Evolutionary conservation across 2,797 vertebrate species (phyloP), one percentile per base, ranked within the genome.

Genomic region (Mionectes olivaceus): DNA sequence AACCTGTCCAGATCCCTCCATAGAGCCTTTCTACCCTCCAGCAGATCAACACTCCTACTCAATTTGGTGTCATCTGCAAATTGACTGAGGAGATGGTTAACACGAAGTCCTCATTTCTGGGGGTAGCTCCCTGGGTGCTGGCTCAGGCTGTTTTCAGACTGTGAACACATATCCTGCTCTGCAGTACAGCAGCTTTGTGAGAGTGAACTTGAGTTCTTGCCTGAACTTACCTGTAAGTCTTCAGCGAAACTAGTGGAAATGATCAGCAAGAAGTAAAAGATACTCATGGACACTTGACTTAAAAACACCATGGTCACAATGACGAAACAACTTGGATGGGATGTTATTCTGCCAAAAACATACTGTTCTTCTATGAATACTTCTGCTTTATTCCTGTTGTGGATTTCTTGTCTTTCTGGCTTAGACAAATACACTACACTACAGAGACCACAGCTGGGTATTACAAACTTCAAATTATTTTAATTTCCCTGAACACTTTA

Each of bases 31-130:
- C 60, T 73, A 5, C 13, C 17, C 52, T 52, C 11, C 60, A 39
- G 24, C 37, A 80, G 3, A 7, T 25, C 44, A 46, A 1, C 28
- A n/a, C 12, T 79, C 28, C 5, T n/a, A 50, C 19, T 5, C 4
- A 11, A 3, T 1, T 9, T 37, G 18, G 7, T 9, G 27, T 24
- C 1, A 1, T 1, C 46, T 50, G 27, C 3, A 12, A 32, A 60
- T 0, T 9, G 21, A 9, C 25, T 33, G 47, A 61, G 7, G 0
- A 11, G 1, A 19, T 28, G 19, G 14, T 30, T 70, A 74, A 14
- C 3, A 50, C 3, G 39, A 55, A 50, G 6, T 59, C 30, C 30
- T 81, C 9, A 11, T 23, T 55, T 13, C 35, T 74, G 28, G 11
- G 10, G 10, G 25, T 47, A 77, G 9, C 2, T 57, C 7, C 16